Base-by-base conservation (phyloP, 1,140 invertebrate species). In the Bombus pascuorum region DNA sequence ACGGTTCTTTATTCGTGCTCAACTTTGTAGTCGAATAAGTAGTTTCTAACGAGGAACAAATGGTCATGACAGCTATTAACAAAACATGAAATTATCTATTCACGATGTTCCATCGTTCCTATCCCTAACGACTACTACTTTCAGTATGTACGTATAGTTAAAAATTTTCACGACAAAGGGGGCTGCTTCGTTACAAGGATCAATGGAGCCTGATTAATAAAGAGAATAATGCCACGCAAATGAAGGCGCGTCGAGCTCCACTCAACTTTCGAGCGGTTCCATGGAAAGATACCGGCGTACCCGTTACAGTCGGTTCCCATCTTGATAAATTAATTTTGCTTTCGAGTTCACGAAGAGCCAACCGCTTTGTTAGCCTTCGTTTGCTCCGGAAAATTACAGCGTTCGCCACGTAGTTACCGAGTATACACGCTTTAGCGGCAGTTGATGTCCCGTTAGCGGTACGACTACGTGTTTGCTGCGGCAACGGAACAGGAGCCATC, bases 361-460 rank as follows among this genome's bases (percentile, higher is more conserved):
- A 81, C 76, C 73, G 74, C 84, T 89, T 89, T 81, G 86, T 88
- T 89, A 82, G 77, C 73, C 73, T 81, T 86, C 65, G 79, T 86
- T 89, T 88, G 86, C 73, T 66, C 75, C 42, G 71, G 85, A 66
- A 87, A 90, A 89, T 90, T 90, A 87, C 87, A 79, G 39, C 62
- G 84, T 86, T 86, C 83, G 80, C 82, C 72, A 73, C 76, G 65
- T 79, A 86, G 85, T 86, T 89, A 86, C 65, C 79, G 32, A 57
- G 76, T 78, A 57, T 65, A 74, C 74, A 66, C 59, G 59, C 77
- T 83, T 87, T 79, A 59, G 18, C 75, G 47, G 39, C 37, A 76
- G 76, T 83, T 44, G 72, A 66, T 76, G 81, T 66, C 42, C 39
- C 32, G 65, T 53, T 72, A 34, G 53, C 22, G 39, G 77, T 15